Base-by-base conservation (phyloP, 2,113 vertebrate genomes). In the Dipodomys ordii region DNA sequence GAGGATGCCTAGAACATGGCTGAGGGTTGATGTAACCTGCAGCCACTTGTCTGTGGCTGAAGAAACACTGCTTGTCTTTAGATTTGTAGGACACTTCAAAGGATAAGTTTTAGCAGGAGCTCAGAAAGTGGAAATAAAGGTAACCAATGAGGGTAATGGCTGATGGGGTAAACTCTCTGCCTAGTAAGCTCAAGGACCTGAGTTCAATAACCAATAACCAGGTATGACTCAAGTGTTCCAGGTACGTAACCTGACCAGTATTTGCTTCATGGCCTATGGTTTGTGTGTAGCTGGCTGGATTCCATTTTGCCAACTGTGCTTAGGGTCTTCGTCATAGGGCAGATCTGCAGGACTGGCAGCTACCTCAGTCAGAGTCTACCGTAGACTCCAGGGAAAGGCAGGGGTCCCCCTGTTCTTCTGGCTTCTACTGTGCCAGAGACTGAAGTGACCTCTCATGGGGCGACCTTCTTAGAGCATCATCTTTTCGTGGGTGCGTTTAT, bases 191-290 rank as follows among this genome's bases (percentile, higher is more conserved):
- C 12, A 57, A 16, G 15, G 53, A 57, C 12, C 12, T 13, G 53
- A 57, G 15, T 16, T 13, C 15, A 57, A 2, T 60, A 22, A 32
- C 27, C 28, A 46, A n/a, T 3, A 12, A 53, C 57, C 6, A 18
- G 6, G 46, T 23, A 0, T 53, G 23, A 57, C 0, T 18, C 64
- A 69, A 2, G 22, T 25, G 28, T 74, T 46, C 86, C 46, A 28
- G 25, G 15, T 15, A 2, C 53, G 5, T 3, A 2, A 71, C 20
- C 12, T 3, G 9, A 25, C 28, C 2, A 44, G 32, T 0, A 0
- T 27, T 25, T 2, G 22, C 64, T 46, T 80, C 53, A 32, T 64
- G 57, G 19, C 16, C 0, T 32, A 18, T 65, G 65, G 32, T 69
- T 49, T 19, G 44, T 39, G 8, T 35, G 8, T 22, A 28, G n/a